Base-by-base conservation (phyloP, 1,140 invertebrate species). In the Onthophagus taurus region DNA sequence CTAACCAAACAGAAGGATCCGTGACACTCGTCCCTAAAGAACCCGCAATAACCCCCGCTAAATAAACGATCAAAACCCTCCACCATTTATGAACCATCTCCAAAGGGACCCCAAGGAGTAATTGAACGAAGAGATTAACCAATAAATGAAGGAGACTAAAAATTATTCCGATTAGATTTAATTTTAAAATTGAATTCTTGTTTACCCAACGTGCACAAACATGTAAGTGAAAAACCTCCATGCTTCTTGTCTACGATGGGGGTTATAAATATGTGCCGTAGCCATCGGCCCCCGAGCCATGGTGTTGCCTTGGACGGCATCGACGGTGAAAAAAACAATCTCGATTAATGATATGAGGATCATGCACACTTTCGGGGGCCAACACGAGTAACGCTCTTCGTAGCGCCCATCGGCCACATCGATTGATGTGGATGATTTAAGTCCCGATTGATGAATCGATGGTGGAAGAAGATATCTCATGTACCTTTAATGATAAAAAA, bases 71-170 rank as follows among this genome's bases (percentile, higher is more conserved):
- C 0, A 85, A 65, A 2, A 96, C 84, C 35, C 91, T 70, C 88
- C 89, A 94, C 80, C 87, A 92, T 52, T 84, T 81, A 63, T 98
- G 93, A 7, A 97, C 92, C 80, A 97, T 85, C 66, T 98, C 94
- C 37, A 98, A 62, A 0, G 91, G 89, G 14, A 96, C 77, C 2
- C 94, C 94, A 33, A 97, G 71, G 59, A 95, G 72, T 35, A 97
- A 71, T 69, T 97, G 94, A 31, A 97, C 89, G 12, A 92, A 62
- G 11, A 96, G 67, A 61, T 98, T 98, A 42, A 91, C 87, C 38
- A 89, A 67, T n/a, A 97, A 69, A 63, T 97, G 93, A 39, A 85
- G 72, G 20, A 76, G 72, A 17, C 87, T 83, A 59, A 14, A 68
- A 68, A 42, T 36, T n/a, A 49, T 38, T 39, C 13, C 26, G 45